Percentiles rank a stretch among this genome's conserved stretches.
phyloP scores from a whole-genome alignment of 2,113 vertebrate species.

The Elachura formosa region DNA sequence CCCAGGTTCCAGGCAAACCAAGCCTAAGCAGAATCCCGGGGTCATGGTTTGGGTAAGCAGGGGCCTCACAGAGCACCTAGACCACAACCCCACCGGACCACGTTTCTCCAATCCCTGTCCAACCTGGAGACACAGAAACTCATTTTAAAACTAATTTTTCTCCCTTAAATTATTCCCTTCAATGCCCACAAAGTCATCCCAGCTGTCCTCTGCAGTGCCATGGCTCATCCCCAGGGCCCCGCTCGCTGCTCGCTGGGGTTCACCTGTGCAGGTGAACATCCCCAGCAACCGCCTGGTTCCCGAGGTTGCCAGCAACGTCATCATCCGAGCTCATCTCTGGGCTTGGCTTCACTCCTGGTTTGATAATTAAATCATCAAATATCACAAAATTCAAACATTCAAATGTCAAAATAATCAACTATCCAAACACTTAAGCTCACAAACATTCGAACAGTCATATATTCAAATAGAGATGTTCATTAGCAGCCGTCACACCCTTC shows the following conservation, averaged over 20 bases:
- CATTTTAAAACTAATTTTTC: neutral
- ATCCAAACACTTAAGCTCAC: accelerated
- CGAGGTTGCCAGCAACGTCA: neutral
- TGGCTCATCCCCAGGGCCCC: neutral
- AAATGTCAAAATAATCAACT: neutral
- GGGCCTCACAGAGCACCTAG: neutral
- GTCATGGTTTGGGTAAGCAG: too few species aligned
- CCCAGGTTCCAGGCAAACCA: neutral
- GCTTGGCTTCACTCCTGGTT: neutral
- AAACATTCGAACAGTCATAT: accelerated
- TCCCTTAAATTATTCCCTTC: neutral
- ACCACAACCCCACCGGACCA: accelerated
- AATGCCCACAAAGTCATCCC: accelerated
- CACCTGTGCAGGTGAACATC: neutral
- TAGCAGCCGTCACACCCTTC: accelerated
- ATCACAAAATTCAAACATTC: neutral
- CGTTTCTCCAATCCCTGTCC: accelerated
- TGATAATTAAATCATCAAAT: too few species aligned
- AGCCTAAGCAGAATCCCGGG: neutral
- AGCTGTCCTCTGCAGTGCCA: accelerated
- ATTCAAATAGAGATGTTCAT: accelerated
- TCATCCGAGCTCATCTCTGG: accelerated
- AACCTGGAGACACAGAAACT: neutral
- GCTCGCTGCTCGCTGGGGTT: accelerated
- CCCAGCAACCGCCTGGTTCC: accelerated